Evolutionary conservation across 2,888 invertebrate genomes (phyloP), one percentile per base, ranked within the genome.

Genomic region (Ommatoiulus sabulosus): DNA sequence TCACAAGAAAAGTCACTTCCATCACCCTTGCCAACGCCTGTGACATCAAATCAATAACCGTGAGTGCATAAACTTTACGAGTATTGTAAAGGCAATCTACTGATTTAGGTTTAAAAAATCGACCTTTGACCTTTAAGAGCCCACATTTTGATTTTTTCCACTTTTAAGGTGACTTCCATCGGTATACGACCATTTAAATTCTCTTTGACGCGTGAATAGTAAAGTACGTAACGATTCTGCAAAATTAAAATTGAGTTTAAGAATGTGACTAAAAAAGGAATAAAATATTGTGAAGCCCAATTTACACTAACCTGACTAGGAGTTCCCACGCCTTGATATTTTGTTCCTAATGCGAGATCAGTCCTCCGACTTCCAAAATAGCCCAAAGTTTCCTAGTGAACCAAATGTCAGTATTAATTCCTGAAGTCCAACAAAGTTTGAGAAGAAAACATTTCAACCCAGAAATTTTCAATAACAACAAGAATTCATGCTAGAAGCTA

Each of bases 241-340:
- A 91, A 90, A 8, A 84, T 46, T 46, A 5, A 24, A 6, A 17
- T 84, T 84, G 10, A 84, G 2, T 84, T 10, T 12, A 52, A 12
- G 10, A 80, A 20, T 84, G 3, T 20, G 24, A 43, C 8, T 84
- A 10, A 10, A 24, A 84, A 15, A 46, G 43, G 15, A 44, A 20
- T 5, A n/a, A 35, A 84, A 35, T 84, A 6, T 10, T 63, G 63
- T n/a, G n/a, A 57, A 10, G n/a, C n/a, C n/a, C n/a, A 57, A 4
- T 57, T 57, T 57, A n/a, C 15, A 35, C 90, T 88, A 90, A 93
- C 93, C 92, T 93, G 93, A 90, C 93, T 93, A 3, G 94, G 94
- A 48, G 94, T 94, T 90, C 94, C 93, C 2, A 94, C 93, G 35
- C 94, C 94, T 90, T 94, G 94, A 90, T 93, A 94, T 87, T 92